Evolutionary conservation across 35 echinoderm and acorn worm genomes (phyloP).

Genomic region (Diadema setosum): DNA sequence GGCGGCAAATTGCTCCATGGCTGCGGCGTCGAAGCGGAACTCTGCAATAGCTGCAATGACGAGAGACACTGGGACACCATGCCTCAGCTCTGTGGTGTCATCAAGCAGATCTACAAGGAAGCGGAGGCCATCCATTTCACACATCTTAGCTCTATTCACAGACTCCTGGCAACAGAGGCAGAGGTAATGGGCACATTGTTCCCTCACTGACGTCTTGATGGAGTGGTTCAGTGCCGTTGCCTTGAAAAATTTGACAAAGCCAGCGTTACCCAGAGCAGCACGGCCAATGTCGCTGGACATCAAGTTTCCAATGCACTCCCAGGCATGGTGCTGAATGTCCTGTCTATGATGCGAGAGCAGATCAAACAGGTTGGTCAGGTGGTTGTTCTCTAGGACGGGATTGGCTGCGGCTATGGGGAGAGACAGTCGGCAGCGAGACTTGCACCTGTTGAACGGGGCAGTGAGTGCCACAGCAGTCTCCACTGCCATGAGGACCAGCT

Average conservation of each 20-base stretch:
- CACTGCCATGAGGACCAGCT: neutral
- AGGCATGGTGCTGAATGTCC: neutral
- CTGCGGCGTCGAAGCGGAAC: neutral
- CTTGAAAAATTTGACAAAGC: constrained; percentile 6
- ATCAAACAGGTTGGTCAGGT: neutral
- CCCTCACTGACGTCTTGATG: neutral
- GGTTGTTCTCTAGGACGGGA: neutral
- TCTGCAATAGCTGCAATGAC: neutral
- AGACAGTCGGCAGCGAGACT: neutral
- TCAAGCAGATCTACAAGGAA: neutral
- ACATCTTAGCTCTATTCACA: constrained; percentile 11
- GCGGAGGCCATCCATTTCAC: neutral
- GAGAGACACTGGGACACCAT: neutral
- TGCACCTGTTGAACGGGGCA: neutral
- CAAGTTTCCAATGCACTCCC: neutral
- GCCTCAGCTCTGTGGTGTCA: neutral
- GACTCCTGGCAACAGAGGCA: constrained; percentile 22
- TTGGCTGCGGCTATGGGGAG: neutral
- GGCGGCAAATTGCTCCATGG: neutral
- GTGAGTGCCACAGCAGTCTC: constrained; percentile 1
- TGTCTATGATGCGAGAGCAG: neutral
- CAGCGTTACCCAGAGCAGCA: neutral
- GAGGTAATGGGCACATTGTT: constrained; percentile 5
- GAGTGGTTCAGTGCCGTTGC: neutral
- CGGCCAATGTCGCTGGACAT: constrained; percentile 1